phyloP scores from a whole-genome alignment of 2,113 vertebrate genomes.

The Austrofundulus limnaeus region DNA sequence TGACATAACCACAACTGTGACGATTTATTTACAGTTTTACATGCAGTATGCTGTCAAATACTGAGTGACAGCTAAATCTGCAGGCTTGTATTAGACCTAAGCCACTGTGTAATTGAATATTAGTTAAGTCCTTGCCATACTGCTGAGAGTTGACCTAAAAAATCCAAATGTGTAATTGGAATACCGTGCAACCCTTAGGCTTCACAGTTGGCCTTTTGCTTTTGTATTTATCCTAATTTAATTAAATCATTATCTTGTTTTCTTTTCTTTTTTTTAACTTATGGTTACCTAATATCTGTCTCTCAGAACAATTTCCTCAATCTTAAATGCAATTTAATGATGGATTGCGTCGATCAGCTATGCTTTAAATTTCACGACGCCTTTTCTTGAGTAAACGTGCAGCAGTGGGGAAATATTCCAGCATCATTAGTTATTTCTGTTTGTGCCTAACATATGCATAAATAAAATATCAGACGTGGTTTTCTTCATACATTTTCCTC shows the following conservation, averaged over 20 bases:
- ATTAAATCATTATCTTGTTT: conserved; percentile 15
- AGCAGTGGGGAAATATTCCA: not conserved
- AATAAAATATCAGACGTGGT: conserved; percentile 38
- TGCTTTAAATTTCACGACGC: not conserved
- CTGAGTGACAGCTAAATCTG: conserved; percentile 64
- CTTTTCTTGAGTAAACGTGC: conserved; percentile 3
- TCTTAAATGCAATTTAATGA: not conserved
- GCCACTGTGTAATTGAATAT: conserved; percentile 73
- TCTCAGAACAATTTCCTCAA: not conserved
- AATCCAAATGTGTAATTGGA: conserved; percentile 51
- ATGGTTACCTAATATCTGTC: conserved; percentile 1
- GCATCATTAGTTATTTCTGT: conserved; percentile 15
- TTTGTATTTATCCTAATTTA: conserved; percentile 30
- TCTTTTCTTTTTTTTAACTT: not conserved
- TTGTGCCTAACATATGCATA: conserved; percentile 15
- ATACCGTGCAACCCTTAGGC: conserved; percentile 32
- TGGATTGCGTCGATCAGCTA: not conserved
- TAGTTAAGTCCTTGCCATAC: conserved; percentile 59
- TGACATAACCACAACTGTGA: conserved; percentile 47
- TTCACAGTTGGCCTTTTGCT: conserved; percentile 23
- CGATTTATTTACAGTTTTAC: conserved; percentile 53
- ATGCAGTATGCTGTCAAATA: conserved; percentile 37
- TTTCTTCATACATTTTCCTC: conserved; percentile 17
- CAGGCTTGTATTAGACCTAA: conserved; percentile 62
- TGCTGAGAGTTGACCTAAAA: conserved; percentile 65